These are phyloP conservation scores for Siphamia tubifer DNA, from an alignment of 2,113 vertebrate species.

Conservation along the genomic window DNA sequence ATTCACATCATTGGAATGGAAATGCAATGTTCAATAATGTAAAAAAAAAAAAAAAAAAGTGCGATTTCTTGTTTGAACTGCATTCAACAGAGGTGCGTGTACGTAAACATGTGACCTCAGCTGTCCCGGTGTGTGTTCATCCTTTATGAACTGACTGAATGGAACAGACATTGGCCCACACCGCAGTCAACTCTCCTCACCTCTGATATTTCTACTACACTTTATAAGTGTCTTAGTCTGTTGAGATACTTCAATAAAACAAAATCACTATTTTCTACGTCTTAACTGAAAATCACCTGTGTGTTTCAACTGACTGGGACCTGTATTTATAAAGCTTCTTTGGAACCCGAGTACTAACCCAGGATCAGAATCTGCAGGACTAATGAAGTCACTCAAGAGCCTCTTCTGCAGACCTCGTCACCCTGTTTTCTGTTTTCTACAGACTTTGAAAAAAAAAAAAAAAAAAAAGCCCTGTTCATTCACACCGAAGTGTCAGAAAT, in stretches of 20 bases:
- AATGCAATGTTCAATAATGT: too few relatives aligned
- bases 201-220: constrained; percentile 72
- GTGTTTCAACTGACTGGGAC: constrained; percentile 57
- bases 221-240: constrained; percentile 77
- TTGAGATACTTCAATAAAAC: constrained; percentile 73
- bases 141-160: constrained; percentile 52
- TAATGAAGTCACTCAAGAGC: constrained; percentile 8
- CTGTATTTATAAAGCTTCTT: constrained; percentile 53
- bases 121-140: too few relatives aligned
- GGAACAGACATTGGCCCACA: constrained; percentile 44
- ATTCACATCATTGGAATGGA: too few relatives aligned
- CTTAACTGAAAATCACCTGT: constrained; percentile 44
- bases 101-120: too few relatives aligned
- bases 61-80: too few relatives aligned
- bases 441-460: background rate
- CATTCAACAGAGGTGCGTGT: too few relatives aligned
- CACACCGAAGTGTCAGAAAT: background rate
- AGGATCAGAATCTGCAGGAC: constrained; percentile 30
- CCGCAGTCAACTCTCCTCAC: constrained; percentile 59
- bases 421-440: background rate
- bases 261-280: constrained; percentile 71
- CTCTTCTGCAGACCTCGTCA: constrained; percentile 11
- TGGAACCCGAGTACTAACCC: constrained; percentile 40
- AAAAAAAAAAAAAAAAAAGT: too few relatives aligned
- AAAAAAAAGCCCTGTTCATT: background rate